phyloP scores from a whole-genome alignment of 2,113 vertebrate species.

The Plotosus lineatus region DNA sequence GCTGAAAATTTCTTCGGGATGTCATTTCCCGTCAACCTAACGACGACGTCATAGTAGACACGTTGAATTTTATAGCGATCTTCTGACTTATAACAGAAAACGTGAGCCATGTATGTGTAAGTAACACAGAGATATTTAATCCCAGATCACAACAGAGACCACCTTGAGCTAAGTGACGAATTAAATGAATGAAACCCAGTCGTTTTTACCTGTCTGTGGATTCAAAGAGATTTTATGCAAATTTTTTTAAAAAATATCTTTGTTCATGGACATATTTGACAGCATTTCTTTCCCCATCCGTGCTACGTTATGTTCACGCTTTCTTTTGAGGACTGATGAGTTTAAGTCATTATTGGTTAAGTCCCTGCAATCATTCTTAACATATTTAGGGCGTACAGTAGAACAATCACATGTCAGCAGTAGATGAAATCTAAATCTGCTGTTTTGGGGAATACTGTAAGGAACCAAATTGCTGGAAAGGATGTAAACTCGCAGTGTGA shows the following conservation, averaged over 20 bases:
- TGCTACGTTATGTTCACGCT: not conserved
- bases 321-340: not conserved
- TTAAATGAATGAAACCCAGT: not conserved
- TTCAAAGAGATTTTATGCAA: not conserved
- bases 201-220: not conserved
- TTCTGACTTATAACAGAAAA: not conserved
- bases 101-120: not conserved
- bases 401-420: not conserved
- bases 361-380: not conserved
- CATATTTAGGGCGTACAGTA: not conserved
- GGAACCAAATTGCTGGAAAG: constrained; percentile 74
- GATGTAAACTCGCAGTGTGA: constrained; percentile 61
- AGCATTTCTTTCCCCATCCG: constrained; percentile 31
- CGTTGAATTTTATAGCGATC: not conserved
- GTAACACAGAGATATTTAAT: not conserved
- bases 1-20: not conserved
- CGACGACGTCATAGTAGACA: not conserved
- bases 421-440: constrained; percentile 12
- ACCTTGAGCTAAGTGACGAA: not conserved
- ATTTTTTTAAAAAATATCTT: no score
- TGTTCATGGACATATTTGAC: constrained; percentile 37
- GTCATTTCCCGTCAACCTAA: not conserved
- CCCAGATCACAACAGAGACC: not conserved
- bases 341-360: not conserved
- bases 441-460: constrained; percentile 61